A percentile compares a stretch with the other conserved stretches of the same genome.
phyloP scores from a whole-genome alignment of 92 coral and sea anemone genomes.

The Meandrina meandrites region DNA sequence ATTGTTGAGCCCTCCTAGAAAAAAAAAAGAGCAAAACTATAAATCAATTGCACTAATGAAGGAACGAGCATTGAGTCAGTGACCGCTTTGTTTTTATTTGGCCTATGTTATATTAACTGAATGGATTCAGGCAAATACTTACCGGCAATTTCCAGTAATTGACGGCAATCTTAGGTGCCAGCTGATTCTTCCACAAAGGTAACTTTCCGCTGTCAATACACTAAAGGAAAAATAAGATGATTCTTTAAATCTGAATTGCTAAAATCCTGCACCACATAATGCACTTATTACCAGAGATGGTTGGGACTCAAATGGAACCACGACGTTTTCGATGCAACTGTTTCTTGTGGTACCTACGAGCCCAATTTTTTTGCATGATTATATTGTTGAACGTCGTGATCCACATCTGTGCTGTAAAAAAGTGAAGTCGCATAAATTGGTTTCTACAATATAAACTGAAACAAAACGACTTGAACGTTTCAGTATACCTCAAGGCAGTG shows the following conservation, averaged over 20 bases:
- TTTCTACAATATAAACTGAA: background rate
- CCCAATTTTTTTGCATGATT: no score
- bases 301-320: no score
- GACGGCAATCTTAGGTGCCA: conserved; percentile 84
- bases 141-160: conserved; percentile 93
- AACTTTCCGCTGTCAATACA: conserved; percentile 88
- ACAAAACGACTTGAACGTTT: background rate
- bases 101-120: background rate
- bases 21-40: background rate
- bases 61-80: background rate
- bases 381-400: no score
- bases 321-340: no score
- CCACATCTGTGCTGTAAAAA: no score
- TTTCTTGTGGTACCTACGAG: no score
- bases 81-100: background rate
- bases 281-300: no score
- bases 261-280: no score
- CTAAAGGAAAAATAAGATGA: conserved; percentile 31
- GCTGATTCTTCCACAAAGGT: conserved; percentile 72
- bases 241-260: background rate
- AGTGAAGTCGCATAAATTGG: background rate
- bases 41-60: background rate
- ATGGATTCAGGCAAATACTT: background rate
- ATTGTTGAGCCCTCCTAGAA: conserved; percentile 86
- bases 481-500: conserved; percentile 82